phyloP scores from a whole-genome alignment of 2,888 invertebrate species.

The Meloe dianella region DNA sequence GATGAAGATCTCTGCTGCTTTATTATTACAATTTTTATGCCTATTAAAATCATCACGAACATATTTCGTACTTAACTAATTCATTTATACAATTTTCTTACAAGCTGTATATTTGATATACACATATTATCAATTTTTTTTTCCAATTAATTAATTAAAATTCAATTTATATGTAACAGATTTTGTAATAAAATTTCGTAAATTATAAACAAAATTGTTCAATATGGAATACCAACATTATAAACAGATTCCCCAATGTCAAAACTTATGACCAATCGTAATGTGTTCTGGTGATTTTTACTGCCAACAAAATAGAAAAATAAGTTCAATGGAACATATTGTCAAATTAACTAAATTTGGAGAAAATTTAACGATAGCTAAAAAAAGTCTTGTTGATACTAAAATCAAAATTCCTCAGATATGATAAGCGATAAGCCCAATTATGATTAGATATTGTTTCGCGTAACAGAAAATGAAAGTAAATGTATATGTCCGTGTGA shows the following conservation, averaged over 20 bases:
- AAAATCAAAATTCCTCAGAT: too few species aligned
- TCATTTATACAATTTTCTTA: constrained; percentile 66
- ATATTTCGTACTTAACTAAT: constrained; percentile 66
- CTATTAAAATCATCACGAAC: constrained; percentile 77
- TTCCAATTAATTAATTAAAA: constrained; percentile 7
- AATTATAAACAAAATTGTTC: constrained; percentile 11
- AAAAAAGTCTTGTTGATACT: too few species aligned
- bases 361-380: too few species aligned
- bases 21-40: constrained; percentile 75
- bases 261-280: not conserved
- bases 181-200: too few species aligned
- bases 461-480: too few species aligned
- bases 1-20: constrained; percentile 79
- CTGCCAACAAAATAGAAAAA: not conserved
- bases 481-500: too few species aligned
- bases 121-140: constrained; percentile 30
- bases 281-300: not conserved
- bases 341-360: too few species aligned
- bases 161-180: constrained; percentile 1
- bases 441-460: too few species aligned
- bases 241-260: not conserved
- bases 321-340: not conserved
- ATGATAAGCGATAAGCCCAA: too few species aligned
- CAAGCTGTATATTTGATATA: constrained; percentile 59
- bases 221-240: constrained; percentile 8